These are phyloP conservation scores for Brachypalpus laphriformis DNA, from an alignment of 2,888 invertebrate genomes.

Conservation along the genomic window DNA sequence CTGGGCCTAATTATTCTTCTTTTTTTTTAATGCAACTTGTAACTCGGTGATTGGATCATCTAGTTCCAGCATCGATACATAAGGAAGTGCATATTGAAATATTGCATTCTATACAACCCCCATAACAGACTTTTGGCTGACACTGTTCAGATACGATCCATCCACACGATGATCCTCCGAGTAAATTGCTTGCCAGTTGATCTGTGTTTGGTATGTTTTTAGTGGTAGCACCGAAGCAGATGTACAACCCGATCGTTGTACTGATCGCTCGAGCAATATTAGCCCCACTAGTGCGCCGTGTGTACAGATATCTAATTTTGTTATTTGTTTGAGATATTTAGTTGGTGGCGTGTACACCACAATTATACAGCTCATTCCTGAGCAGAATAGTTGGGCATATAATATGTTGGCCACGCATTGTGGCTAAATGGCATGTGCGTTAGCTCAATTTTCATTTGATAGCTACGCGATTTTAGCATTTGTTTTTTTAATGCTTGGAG, in stretches of 20 bases:
- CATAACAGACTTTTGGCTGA: no score
- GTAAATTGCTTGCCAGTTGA: no score
- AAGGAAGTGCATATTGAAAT: no score
- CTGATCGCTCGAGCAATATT: background rate
- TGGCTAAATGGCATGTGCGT: slow-evolving; percentile 55
- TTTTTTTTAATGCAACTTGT: no score
- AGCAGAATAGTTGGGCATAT: slow-evolving; percentile 41
- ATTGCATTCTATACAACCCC: no score
- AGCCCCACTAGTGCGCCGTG: slow-evolving; percentile 17
- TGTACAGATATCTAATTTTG: slow-evolving; percentile 36
- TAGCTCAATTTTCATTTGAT: slow-evolving; percentile 52
- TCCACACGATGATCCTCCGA: no score
- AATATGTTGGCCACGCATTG: slow-evolving; percentile 47
- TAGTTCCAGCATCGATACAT: no score
- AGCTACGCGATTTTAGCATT: slow-evolving; percentile 21
- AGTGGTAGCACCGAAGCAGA: slow-evolving; percentile 13
- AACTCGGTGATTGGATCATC: no score
- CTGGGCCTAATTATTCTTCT: no score
- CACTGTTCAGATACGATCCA: no score
- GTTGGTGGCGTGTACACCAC: slow-evolving; percentile 32
- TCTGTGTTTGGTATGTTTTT: no score
- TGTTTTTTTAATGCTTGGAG: background rate
- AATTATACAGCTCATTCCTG: slow-evolving; percentile 62
- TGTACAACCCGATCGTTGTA: background rate
- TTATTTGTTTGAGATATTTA: slow-evolving; percentile 21